These are phyloP conservation scores for Epinephelus malabaricus DNA, from an alignment of 2,797 vertebrate genomes.

Conservation along the genomic window DNA sequence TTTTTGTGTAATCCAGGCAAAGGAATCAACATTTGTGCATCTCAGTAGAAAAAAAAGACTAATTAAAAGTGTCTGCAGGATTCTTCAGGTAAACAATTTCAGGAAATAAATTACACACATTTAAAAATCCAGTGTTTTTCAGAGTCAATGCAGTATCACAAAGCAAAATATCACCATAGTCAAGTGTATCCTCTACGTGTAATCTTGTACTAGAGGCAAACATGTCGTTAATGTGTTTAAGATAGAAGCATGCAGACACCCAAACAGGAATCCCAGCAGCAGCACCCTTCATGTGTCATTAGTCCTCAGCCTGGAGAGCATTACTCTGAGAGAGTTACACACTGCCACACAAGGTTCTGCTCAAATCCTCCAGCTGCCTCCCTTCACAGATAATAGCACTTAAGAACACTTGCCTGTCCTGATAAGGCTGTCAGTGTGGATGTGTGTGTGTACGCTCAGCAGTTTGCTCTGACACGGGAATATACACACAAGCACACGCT, in stretches of 20 bases:
- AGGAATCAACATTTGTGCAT: no score
- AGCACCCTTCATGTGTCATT: conserved; percentile 68
- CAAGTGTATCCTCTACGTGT: neutral
- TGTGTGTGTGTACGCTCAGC: conserved; percentile 15
- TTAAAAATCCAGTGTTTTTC: no score
- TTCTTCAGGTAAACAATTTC: no score
- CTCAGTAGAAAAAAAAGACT: no score
- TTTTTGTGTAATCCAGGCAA: no score
- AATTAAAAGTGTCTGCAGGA: no score
- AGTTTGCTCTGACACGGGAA: conserved; percentile 2
- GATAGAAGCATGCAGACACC: conserved; percentile 19
- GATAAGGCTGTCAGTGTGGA: conserved; percentile 59
- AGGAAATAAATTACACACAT: no score
- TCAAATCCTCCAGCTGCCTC: conserved; percentile 66
- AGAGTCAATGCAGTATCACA: no score
- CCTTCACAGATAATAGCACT: conserved; percentile 60
- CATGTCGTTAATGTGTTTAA: conserved; percentile 20
- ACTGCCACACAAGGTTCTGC: conserved; percentile 55
- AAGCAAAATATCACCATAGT: no score
- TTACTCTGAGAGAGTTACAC: conserved; percentile 58
- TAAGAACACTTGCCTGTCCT: conserved; percentile 55
- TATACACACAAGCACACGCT: conserved; percentile 4
- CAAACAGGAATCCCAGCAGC: conserved; percentile 43
- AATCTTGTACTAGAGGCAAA: conserved; percentile 5
- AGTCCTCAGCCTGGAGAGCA: conserved; percentile 51